Evolutionary conservation across 2,113 vertebrate genomes (phyloP).

Genomic region (Murina feae): DNA sequence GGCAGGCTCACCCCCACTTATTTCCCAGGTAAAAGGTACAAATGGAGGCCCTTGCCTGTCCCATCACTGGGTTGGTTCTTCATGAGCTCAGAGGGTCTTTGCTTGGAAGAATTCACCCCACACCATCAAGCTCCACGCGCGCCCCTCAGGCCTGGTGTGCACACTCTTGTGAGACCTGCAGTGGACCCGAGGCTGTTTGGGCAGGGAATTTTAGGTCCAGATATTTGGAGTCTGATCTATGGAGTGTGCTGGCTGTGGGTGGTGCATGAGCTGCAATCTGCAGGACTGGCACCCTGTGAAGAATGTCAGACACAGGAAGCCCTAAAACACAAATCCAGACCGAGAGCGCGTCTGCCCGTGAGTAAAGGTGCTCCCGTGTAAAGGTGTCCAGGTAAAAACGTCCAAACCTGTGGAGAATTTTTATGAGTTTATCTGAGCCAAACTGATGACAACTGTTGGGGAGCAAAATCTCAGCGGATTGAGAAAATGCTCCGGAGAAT

Average conservation of each 20-base stretch:
- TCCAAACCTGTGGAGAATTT: no score
- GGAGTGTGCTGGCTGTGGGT: not conserved
- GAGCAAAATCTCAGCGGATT: not conserved
- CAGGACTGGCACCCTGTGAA: not conserved
- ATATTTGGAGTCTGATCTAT: not conserved
- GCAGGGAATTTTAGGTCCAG: not conserved
- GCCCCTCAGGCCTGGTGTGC: no score
- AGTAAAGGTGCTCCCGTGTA: not conserved
- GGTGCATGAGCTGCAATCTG: not conserved
- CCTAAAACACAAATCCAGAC: not conserved
- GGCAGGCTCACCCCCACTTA: not conserved
- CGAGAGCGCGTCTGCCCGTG: not conserved
- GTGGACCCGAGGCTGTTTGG: not conserved
- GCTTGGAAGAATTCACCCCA: not conserved
- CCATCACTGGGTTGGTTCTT: not conserved
- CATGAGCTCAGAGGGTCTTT: not conserved
- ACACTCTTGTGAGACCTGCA: not conserved
- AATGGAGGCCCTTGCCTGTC: not conserved
- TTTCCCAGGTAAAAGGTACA: not conserved
- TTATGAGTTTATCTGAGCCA: not conserved
- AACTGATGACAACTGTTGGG: not conserved
- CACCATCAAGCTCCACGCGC: rapidly evolving
- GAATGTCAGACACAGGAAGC: not conserved
- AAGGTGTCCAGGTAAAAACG: not conserved
- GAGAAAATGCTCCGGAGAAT: no score